Base-by-base conservation (phyloP, 2,888 invertebrate species). In the Philereme transversata region DNA sequence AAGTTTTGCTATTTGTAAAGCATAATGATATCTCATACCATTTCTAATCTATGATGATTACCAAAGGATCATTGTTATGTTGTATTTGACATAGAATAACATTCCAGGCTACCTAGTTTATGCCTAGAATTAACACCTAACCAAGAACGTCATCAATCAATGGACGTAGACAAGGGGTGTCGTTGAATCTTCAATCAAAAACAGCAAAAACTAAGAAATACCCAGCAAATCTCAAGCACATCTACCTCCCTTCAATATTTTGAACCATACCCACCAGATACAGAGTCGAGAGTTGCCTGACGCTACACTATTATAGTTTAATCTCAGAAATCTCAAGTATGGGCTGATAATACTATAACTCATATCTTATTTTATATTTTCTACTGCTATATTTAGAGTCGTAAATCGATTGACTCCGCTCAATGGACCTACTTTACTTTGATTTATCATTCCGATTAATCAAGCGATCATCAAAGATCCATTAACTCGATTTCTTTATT, bases 381-480 rank as follows among this genome's bases (percentile, higher is more conserved):
- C 36, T 0, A 3, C 6, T 33, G 10, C 5, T 33, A 35, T 33
- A 5, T 4, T 5, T 40, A 33, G 6, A 40, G 38, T 34, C 41
- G 7, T 41, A 46, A 35, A 34, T 41, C 6, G 54, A 8, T 54
- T 48, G 41, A 5, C 41, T 10, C 10, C 5, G 4, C 7, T 5
- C 7, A 3, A 6, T 40, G 8, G 7, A 40, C 48, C 33, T 50
- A 49, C 41, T 34, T 47, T 11, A 56, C 48, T 81, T 78, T 82
- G 79, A 83, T 82, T 84, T 80, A 86, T 86, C 83, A 83, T 83
- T 77, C 75, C 77, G 71, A 77, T 81, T 82, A 80, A 83, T 86
- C 84, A 81, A 82, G 78, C 69, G 68, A 73, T 78, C 75, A 85
- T 88, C 83, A 84, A 80, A 86, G 83, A 80, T 77, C 71, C 79